Conservation (phyloP, 2,113 vertebrate species). For the Notechis scutatus region DNA sequence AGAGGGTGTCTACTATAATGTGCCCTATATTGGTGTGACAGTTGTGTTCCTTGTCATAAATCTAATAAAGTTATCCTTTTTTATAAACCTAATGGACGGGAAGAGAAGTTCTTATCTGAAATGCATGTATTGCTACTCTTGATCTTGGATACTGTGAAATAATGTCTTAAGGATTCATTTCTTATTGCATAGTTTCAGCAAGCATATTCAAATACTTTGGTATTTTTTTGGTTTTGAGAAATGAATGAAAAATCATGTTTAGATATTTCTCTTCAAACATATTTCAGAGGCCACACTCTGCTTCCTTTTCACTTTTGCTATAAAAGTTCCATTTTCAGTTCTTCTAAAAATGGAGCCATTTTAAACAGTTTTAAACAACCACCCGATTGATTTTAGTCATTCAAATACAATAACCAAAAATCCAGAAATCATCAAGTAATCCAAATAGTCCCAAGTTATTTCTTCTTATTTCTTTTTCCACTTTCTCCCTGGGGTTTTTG, state of each 20-base stretch:
- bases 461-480: no score
- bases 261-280: constrained; percentile 8
- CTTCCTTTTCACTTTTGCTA: neutral
- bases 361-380: no score
- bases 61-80: constrained; percentile 67
- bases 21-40: constrained; percentile 63
- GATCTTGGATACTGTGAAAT: constrained; percentile 60
- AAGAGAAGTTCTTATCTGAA: constrained; percentile 40
- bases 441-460: no score
- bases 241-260: neutral
- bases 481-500: no score
- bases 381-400: no score
- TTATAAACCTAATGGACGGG: constrained; percentile 45
- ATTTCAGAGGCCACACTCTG: neutral
- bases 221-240: neutral
- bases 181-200: constrained; percentile 36
- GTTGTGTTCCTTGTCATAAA: constrained; percentile 58
- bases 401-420: no score
- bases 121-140: constrained; percentile 50
- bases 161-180: constrained; percentile 36
- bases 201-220: constrained; percentile 28
- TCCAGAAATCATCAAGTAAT: no score
- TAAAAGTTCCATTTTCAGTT: neutral
- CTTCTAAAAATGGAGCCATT: no score
- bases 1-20: constrained; percentile 61